Base-by-base conservation (phyloP, 2,888 invertebrate genomes). In the Plemyria rubiginata region DNA sequence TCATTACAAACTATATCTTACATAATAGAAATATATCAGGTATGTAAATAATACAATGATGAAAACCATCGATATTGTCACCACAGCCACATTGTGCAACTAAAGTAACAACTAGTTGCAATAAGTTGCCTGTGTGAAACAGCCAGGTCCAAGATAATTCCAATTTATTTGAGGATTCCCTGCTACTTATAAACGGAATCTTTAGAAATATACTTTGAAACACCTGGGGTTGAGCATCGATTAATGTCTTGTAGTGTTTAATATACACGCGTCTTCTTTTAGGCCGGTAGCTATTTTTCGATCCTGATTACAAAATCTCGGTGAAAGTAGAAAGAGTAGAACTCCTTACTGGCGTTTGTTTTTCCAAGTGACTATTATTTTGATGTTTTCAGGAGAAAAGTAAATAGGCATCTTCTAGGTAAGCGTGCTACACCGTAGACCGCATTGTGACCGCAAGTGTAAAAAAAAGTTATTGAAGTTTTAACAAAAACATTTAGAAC, bases 151-250 rank as follows among this genome's bases (percentile, higher is more conserved):
- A 61, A 63, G 59, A 60, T 65, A 65, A 66, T 66, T 57, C 66
- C 66, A 54, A 68, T 68, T 68, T 68, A 68, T 68, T 62, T 54
- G 57, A 36, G 60, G 64, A 64, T 64, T 62, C 54, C 56, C 57
- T 64, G 62, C 66, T 64, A 66, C 66, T 68, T 68, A 61, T 62
- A 68, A 68, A 68, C 66, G 61, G 60, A 66, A 68, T 68, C 63
- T 64, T 67, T 65, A 67, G 67, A 65, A 65, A 65, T 66, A 62
- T 62, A 68, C 60, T 66, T 66, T 62, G 52, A 53, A 62, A 66
- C 68, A 68, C 59, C 53, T 48, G 59, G 16, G 40, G 15, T 46
- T 40, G 9, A 29, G 40, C 38, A 52, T 32, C 38, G n/a, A 36
- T 45, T 38, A 36, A 3, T 40, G 28, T 16, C 43, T 15, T 43